These are phyloP conservation scores for Myodes glareolus DNA, from an alignment of 2,113 vertebrate species.

Conservation along the genomic window DNA sequence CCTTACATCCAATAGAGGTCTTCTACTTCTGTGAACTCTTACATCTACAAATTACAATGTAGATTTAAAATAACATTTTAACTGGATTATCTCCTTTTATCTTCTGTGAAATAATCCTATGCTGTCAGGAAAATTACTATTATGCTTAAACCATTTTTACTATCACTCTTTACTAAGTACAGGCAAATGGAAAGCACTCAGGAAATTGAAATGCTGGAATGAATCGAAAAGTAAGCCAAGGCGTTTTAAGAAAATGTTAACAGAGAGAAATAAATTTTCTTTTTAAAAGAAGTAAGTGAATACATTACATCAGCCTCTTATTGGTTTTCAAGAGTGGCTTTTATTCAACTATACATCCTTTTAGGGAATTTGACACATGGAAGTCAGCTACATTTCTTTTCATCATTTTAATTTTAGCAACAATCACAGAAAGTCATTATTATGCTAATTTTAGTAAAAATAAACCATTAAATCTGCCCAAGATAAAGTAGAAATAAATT, in stretches of 20 bases:
- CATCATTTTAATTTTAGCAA: constrained; percentile 41
- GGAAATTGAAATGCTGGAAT: constrained; percentile 52
- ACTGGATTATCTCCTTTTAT: constrained; percentile 19
- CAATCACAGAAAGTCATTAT: not conserved
- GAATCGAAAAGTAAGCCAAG: constrained; percentile 56
- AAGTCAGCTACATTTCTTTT: constrained; percentile 29
- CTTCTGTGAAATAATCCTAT: constrained; percentile 16
- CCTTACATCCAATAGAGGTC: not conserved
- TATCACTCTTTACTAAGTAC: constrained; percentile 37
- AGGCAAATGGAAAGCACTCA: constrained; percentile 59
- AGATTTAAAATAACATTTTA: constrained; percentile 49
- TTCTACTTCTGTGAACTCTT: constrained; percentile 42
- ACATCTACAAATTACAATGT: constrained; percentile 14
- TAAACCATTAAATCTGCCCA: not conserved
- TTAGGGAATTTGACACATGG: not conserved
- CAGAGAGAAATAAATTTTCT: constrained; percentile 52
- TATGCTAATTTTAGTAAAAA: constrained; percentile 62
- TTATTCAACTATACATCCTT: constrained; percentile 3
- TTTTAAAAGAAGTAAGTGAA: constrained; percentile 9
- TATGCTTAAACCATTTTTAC: constrained; percentile 52
- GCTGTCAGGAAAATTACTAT: constrained; percentile 40
- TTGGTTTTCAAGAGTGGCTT: constrained; percentile 24
- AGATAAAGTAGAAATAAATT: constrained; percentile 28
- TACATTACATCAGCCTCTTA: constrained; percentile 4
- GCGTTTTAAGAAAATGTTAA: constrained; percentile 58